Evolutionary conservation across 2,113 vertebrate genomes (phyloP).

Genomic region (Brachirus orientalis): DNA sequence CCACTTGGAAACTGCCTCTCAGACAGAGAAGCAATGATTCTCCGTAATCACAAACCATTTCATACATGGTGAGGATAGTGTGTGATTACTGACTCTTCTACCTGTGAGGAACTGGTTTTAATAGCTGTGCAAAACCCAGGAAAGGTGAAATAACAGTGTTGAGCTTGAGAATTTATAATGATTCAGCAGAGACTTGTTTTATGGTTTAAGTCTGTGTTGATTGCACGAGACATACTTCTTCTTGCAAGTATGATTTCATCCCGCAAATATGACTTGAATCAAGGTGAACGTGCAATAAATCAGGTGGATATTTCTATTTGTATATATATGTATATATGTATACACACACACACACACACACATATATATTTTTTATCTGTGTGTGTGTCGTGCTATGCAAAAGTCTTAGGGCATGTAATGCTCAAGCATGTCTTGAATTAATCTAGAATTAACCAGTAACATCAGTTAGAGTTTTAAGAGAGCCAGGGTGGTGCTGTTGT

Average conservation of each 20-base stretch:
- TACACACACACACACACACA: no score
- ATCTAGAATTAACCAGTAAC: no score
- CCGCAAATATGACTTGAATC: not conserved
- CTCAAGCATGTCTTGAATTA: no score
- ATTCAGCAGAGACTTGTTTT: slow-evolving; percentile 42
- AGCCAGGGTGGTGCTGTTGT: no score
- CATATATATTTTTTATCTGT: no score
- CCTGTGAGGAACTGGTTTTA: slow-evolving; percentile 25
- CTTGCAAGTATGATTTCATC: not conserved
- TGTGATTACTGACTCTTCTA: slow-evolving; percentile 26
- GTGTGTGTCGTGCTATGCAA: no score
- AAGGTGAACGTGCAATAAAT: not conserved
- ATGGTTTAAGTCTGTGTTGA: not conserved
- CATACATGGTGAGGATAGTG: slow-evolving; percentile 6
- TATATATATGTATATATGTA: no score
- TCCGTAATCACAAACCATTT: slow-evolving; percentile 52
- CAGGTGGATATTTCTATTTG: not conserved
- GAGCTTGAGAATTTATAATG: not conserved
- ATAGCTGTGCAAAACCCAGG: not conserved
- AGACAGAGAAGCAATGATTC: slow-evolving; percentile 26
- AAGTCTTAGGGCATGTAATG: no score
- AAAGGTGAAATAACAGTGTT: slow-evolving; percentile 11
- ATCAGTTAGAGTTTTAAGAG: no score
- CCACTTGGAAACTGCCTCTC: slow-evolving; percentile 17
- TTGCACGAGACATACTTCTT: not conserved